Percentiles rank a stretch among this genome's conserved stretches.
These are phyloP conservation scores for Calidris pygmaea DNA, from an alignment of 2,113 vertebrate species.

Conservation along the genomic window DNA sequence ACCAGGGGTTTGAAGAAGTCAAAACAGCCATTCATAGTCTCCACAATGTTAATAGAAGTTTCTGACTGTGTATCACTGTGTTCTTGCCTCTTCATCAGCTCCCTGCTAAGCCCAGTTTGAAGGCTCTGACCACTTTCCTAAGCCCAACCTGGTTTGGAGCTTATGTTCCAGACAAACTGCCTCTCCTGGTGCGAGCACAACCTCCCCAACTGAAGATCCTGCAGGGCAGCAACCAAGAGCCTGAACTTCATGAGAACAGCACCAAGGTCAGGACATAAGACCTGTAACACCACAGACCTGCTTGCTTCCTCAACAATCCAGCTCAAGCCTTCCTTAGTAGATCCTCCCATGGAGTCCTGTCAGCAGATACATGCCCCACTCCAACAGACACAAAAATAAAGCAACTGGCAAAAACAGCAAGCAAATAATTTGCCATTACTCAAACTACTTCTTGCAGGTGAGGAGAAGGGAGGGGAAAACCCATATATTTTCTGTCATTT, in stretches of 20 bases:
- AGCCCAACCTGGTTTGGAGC: background rate
- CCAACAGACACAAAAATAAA: background rate
- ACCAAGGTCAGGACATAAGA: background rate
- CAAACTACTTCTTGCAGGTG: background rate
- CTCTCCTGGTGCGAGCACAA: background rate
- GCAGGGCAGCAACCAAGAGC: background rate
- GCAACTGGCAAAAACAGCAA: background rate
- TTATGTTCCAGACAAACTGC: background rate
- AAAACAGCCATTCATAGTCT: background rate
- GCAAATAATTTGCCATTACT: background rate
- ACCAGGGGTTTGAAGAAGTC: background rate
- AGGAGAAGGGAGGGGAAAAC: background rate
- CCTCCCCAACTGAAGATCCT: background rate
- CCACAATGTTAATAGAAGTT: background rate
- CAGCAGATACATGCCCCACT: background rate
- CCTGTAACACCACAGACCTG: background rate
- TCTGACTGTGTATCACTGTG: background rate
- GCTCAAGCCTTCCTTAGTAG: background rate
- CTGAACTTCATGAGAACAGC: background rate
- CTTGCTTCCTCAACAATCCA: background rate
- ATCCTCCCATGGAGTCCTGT: background rate
- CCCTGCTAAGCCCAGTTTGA: background rate
- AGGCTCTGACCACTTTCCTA: background rate
- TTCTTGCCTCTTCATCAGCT: background rate
- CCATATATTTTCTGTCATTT: background rate